phyloP scores from a whole-genome alignment of 2,888 invertebrate genomes.

The Melanostoma scalare region DNA sequence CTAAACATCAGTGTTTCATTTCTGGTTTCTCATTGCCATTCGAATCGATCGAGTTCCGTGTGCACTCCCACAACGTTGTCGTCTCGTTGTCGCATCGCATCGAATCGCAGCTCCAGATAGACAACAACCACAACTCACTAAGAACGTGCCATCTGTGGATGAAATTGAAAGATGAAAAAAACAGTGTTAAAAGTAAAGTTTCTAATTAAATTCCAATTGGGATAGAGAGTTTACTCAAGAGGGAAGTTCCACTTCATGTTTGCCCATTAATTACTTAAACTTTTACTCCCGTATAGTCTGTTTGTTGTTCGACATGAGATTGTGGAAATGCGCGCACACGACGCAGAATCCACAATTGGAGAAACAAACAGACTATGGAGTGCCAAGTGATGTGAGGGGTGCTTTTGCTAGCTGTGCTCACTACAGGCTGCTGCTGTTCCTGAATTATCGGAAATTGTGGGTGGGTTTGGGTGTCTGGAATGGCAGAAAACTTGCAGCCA shows the following conservation, averaged over 20 bases:
- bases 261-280: slow-evolving; percentile 62
- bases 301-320: slow-evolving; percentile 35
- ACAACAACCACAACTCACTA: slow-evolving; percentile 15
- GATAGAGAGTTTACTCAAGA: slow-evolving; percentile 45
- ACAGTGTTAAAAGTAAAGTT: slow-evolving; percentile 33
- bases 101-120: background rate
- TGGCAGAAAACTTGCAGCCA: slow-evolving; percentile 56
- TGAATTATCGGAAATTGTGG: slow-evolving; percentile 52
- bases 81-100: background rate
- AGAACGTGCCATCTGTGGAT: slow-evolving; percentile 52
- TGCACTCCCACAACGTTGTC: slow-evolving; percentile 50
- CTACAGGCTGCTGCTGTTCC: slow-evolving; percentile 33
- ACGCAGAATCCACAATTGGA: slow-evolving; percentile 69
- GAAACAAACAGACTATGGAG: slow-evolving; percentile 32
- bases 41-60: slow-evolving; percentile 57
- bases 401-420: slow-evolving; percentile 28
- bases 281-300: slow-evolving; percentile 17
- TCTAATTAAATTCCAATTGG: slow-evolving; percentile 69
- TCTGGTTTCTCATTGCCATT: slow-evolving; percentile 56
- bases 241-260: slow-evolving; percentile 66
- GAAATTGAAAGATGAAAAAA: slow-evolving; percentile 9
- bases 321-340: slow-evolving; percentile 31
- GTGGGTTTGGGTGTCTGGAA: slow-evolving; percentile 64
- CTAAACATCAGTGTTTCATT: slow-evolving; percentile 32
- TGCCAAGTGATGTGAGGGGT: slow-evolving; percentile 41